A percentile compares a stretch with the other conserved stretches of the same genome.
These are phyloP conservation scores for Pollachius pollachius DNA, from an alignment of 2,113 vertebrate species.

Conservation along the genomic window DNA sequence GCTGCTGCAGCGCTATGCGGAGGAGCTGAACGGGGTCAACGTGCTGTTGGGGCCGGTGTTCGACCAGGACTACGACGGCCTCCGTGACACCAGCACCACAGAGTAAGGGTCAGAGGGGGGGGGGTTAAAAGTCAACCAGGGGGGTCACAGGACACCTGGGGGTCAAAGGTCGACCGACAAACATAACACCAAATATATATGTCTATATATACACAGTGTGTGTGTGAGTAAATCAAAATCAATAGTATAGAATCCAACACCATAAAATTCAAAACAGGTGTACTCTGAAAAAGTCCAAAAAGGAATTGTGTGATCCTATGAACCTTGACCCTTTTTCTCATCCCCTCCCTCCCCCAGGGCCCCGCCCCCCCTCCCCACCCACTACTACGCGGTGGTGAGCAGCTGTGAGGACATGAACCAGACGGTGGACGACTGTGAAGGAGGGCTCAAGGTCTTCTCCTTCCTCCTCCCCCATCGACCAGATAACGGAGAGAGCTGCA, in stretches of 20 bases:
- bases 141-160: not conserved
- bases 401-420: slow-evolving; percentile 85
- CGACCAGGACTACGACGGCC: slow-evolving; percentile 53
- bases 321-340: no score
- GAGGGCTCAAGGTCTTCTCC: slow-evolving; percentile 75
- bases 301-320: no score
- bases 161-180: not conserved
- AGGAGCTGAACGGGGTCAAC: slow-evolving; percentile 49
- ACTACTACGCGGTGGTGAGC: slow-evolving; percentile 88
- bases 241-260: no score
- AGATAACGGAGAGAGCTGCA: slow-evolving; percentile 89
- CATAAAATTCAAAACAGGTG: no score
- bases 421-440: slow-evolving; percentile 85
- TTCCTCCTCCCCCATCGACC: slow-evolving; percentile 86
- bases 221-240: no score
- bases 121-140: not conserved
- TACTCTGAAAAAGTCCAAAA: no score
- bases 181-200: no score
- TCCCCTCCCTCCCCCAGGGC: not conserved
- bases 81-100: slow-evolving; percentile 47
- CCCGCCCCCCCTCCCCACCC: slow-evolving; percentile 76
- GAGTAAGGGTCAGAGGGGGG: slow-evolving; percentile 38
- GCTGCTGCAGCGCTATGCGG: slow-evolving; percentile 50
- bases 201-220: no score
- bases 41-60: slow-evolving; percentile 51